phyloP scores from a whole-genome alignment of 2,888 invertebrate genomes.

The Elmis aenea region DNA sequence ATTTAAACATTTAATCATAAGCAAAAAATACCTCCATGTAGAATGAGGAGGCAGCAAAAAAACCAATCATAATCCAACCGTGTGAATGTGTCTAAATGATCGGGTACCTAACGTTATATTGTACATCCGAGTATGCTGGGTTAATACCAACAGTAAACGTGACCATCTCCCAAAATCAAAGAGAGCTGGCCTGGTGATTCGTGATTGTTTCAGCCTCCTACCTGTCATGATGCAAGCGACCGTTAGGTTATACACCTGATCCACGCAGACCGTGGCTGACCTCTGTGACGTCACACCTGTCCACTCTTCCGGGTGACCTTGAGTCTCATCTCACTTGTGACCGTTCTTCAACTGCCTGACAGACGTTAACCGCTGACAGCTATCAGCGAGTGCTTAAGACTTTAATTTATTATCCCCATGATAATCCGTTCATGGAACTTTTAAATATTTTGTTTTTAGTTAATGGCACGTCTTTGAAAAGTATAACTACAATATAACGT shows the following conservation, averaged over 20 bases:
- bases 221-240: constrained; percentile 32
- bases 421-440: constrained; percentile 2
- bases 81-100: constrained; percentile 30
- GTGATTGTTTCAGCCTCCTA: constrained; percentile 30
- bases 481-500: too few relatives aligned
- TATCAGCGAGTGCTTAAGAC: constrained; percentile 31
- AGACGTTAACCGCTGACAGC: constrained; percentile 26
- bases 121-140: constrained; percentile 19
- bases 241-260: constrained; percentile 40
- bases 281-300: constrained; percentile 37
- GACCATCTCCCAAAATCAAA: constrained; percentile 22
- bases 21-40: constrained; percentile 17
- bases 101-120: constrained; percentile 23
- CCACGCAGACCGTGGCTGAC: constrained; percentile 32
- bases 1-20: too few relatives aligned
- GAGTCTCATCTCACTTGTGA: constrained; percentile 28
- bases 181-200: constrained; percentile 15
- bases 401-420: constrained; percentile 31
- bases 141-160: constrained; percentile 25
- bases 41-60: constrained; percentile 13
- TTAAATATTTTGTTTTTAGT: neutral
- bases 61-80: constrained; percentile 26
- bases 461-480: too few relatives aligned
- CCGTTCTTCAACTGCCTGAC: constrained; percentile 24
- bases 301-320: constrained; percentile 42